Base-by-base conservation (phyloP, 1,140 invertebrate genomes). In the Cotesia chilonis region DNA sequence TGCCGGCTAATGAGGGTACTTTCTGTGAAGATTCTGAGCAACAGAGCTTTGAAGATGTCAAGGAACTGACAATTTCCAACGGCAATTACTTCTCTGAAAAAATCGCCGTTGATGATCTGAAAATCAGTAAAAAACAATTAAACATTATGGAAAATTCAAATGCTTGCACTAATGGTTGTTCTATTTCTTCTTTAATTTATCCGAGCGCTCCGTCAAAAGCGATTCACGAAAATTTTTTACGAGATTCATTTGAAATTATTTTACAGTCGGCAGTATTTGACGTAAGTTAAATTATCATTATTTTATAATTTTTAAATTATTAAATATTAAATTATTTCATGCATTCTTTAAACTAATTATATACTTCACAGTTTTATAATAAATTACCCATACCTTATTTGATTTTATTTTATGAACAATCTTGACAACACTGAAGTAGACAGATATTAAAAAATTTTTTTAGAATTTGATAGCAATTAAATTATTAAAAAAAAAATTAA, bases 261-360 rank as follows among this genome's bases (percentile, higher is more conserved):
- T 85, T 95, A 14, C 89, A 93, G 64, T 87, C 92, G 54, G 93
- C 93, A 4, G 90, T 95, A 12, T 95, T 95, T 75, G 88, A 92
- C 76, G 92, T 92, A 68, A 79, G 77, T 74, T 7, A 35, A 7
- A 36, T 54, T n/a, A 59, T 4, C 35, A 17, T 68, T 37, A 12
- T 5, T 57, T 52, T 12, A 47, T 10, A 47, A 41, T 14, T 14
- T 47, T 41, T 4, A 41, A 68, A 71, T 47, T 47, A 51, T 51
- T 57, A 17, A 0, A 17, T 4, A 57, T 57, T 35, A 35, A 60
- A 47, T 9, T 47, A 47, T 7, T 47, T 1, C 10, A 2, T 47
- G 41, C 41, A 47, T 47, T 28, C 28, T 28, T 28, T 28, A 0
- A 28, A 47, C 4, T 47, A 47, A 47, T 47, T 10, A 47, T 28